phyloP scores from a whole-genome alignment of 2,888 invertebrate genomes.

The Napeogenes inachia region DNA sequence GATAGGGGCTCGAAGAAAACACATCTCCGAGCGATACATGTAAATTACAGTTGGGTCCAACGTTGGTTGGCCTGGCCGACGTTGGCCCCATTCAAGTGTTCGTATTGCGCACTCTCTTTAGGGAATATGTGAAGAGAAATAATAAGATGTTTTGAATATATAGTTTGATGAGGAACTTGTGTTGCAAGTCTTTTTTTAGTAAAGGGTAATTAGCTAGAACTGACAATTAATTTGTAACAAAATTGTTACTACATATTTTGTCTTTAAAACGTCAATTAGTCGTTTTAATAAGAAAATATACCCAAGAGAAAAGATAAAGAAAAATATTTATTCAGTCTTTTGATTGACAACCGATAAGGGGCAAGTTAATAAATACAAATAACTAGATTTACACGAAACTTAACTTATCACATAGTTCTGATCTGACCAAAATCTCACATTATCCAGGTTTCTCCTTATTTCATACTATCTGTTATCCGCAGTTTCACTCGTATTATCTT shows the following conservation, averaged over 20 bases:
- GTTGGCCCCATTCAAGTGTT: slow-evolving; percentile 5
- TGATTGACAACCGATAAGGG: background rate
- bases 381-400: background rate
- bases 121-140: background rate
- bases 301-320: background rate
- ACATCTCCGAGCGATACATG: slow-evolving; percentile 41
- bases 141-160: no score
- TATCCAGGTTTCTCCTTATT: no score
- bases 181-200: no score
- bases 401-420: no score
- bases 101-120: background rate
- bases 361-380: background rate
- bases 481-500: no score
- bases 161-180: no score
- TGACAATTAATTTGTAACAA: no score
- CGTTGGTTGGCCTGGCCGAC: slow-evolving; percentile 8
- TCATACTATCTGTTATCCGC: no score
- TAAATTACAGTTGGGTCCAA: slow-evolving; percentile 38
- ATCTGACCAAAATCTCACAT: no score
- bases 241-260: no score
- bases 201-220: no score
- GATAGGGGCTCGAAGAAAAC: slow-evolving; percentile 40
- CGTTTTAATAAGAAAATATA: background rate
- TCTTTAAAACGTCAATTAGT: no score
- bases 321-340: background rate